Conservation (phyloP, 2,888 invertebrate genomes). For the Clunio marinus region DNA sequence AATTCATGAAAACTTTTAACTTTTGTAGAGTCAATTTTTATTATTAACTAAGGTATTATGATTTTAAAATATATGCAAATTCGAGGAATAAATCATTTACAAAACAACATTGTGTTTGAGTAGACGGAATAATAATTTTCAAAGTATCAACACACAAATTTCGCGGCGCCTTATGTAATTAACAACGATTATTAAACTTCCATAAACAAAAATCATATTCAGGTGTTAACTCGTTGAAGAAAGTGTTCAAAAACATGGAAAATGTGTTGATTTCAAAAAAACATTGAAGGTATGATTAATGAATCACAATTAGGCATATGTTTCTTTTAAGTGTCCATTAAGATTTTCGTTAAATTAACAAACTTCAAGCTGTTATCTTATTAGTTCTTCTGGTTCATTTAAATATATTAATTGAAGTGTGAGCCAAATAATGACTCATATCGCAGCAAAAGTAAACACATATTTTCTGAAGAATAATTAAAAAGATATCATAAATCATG, state of each 20-base stretch:
- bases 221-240: constrained; percentile 22
- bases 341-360: not conserved
- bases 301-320: not conserved
- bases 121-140: not conserved
- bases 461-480: not conserved
- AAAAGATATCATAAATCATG: not conserved
- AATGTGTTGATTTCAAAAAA: constrained; percentile 21
- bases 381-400: not conserved
- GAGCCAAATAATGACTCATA: not conserved
- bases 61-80: constrained; percentile 23
- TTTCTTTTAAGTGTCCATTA: not conserved
- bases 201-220: constrained; percentile 18
- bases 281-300: constrained; percentile 15
- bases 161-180: constrained; percentile 30
- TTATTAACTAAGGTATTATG: not conserved
- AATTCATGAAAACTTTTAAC: not conserved
- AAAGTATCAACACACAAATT: constrained; percentile 12
- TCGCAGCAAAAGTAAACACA: not conserved
- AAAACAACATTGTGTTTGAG: constrained; percentile 9
- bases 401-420: constrained; percentile 5
- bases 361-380: not conserved
- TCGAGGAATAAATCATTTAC: constrained; percentile 17
- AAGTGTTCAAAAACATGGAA: not conserved
- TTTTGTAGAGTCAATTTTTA: not conserved
- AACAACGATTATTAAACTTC: constrained; percentile 28